Evolutionary conservation across 2,113 vertebrate genomes (phyloP).

Genomic region (Prinia subflava): DNA sequence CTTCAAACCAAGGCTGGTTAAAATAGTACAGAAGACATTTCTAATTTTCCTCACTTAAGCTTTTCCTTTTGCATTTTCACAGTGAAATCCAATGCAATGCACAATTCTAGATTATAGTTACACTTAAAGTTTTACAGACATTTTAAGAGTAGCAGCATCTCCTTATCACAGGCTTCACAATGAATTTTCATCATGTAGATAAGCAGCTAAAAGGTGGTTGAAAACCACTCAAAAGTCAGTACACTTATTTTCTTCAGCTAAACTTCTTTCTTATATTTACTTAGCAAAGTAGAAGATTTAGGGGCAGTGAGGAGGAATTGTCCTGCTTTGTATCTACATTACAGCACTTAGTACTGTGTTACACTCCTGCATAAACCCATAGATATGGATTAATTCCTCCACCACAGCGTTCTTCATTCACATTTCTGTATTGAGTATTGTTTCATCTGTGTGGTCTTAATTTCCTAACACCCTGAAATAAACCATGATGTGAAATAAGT

Average conservation of each 20-base stretch:
- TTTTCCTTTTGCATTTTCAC: background rate
- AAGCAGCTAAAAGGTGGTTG: background rate
- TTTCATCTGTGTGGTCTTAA: background rate
- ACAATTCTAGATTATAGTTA: background rate
- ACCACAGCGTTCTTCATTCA: background rate
- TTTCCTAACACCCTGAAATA: conserved; percentile 35
- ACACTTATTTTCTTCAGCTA: background rate
- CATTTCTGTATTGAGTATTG: background rate
- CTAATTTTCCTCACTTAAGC: background rate
- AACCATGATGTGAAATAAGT: conserved; percentile 17
- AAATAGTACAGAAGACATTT: background rate
- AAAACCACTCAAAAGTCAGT: background rate
- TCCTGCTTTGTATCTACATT: background rate
- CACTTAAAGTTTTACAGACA: background rate
- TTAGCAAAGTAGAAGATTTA: background rate
- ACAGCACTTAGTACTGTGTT: background rate
- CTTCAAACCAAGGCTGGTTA: background rate
- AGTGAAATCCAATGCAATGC: background rate
- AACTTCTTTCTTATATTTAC: background rate
- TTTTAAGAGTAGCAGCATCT: background rate
- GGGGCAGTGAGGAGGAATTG: background rate
- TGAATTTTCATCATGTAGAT: background rate
- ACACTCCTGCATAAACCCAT: background rate
- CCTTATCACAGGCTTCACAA: background rate
- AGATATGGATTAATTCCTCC: background rate